Evolutionary conservation across 2,113 vertebrate species (phyloP).

Genomic region (Malurus elegans): DNA sequence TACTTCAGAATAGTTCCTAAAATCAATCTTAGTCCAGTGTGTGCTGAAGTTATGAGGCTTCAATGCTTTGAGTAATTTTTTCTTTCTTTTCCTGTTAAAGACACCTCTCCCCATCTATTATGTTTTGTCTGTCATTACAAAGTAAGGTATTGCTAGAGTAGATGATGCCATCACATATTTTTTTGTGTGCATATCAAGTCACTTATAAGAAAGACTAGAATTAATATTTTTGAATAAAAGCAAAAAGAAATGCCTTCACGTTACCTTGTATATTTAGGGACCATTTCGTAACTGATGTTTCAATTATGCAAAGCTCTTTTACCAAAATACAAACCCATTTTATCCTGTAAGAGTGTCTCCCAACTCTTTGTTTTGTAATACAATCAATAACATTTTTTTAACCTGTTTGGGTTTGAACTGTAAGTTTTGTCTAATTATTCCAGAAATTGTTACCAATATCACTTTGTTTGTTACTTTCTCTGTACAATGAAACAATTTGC

Average conservation of each 20-base stretch:
- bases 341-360: background rate
- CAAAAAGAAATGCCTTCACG: background rate
- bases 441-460: background rate
- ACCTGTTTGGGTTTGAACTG: background rate
- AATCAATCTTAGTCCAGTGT: background rate
- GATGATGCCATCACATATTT: background rate
- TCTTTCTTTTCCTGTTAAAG: background rate
- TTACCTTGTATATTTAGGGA: background rate
- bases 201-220: background rate
- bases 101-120: background rate
- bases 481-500: background rate
- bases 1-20: background rate
- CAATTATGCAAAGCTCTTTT: background rate
- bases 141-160: background rate
- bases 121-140: background rate
- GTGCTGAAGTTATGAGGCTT: background rate
- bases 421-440: conserved; percentile 1
- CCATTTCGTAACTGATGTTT: background rate
- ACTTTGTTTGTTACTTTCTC: background rate
- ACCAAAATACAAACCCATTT: background rate
- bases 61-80: background rate
- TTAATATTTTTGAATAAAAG: background rate
- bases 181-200: background rate
- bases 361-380: background rate
- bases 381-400: background rate